Evolutionary conservation across 2,888 invertebrate species (phyloP), one percentile per base, ranked within the genome.

Genomic region (Eupithecia exiguata): DNA sequence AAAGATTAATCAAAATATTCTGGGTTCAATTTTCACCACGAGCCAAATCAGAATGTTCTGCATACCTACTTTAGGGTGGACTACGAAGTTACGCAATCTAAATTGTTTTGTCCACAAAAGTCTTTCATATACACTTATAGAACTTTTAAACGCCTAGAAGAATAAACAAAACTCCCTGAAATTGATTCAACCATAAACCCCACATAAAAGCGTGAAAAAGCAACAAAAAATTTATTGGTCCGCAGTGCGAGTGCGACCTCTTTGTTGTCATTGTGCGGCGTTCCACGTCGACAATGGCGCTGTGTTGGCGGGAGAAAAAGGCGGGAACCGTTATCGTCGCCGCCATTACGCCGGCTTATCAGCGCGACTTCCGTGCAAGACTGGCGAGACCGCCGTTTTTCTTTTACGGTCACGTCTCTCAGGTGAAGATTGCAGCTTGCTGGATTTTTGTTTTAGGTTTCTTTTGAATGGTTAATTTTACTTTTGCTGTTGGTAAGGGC

Each of bases 271-370:
- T 93, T 92, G 91, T 92, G 91, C 86, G 88, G 86, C 81, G 88
- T 89, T 91, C 89, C 90, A 81, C 80, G 84, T 84, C 84, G 85
- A 93, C 93, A 93, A 94, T 90, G 89, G 92, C 91, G 89, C 84
- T 91, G 90, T 92, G 91, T 91, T 89, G 91, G 90, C 92, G 91
- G 90, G 92, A 92, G 92, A 92, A 93, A 92, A 94, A 93, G 93
- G 94, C 93, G 93, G 93, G 93, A 89, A 87, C 89, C 91, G 93
- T 93, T 95, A 94, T 94, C 93, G 89, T 88, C 85, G 85, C 81
- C 87, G 92, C 94, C 94, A 94, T 95, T 94, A 94, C 93, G 76
- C 88, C 82, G 89, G 94, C 94, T 94, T 94, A 95, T 95, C 94
- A 93, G 91, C 79, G 86, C 78, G 84, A 85, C 89, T 90, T 90